Evolutionary conservation across 2,888 invertebrate species (phyloP).

Genomic region (Dasypogon diadema): DNA sequence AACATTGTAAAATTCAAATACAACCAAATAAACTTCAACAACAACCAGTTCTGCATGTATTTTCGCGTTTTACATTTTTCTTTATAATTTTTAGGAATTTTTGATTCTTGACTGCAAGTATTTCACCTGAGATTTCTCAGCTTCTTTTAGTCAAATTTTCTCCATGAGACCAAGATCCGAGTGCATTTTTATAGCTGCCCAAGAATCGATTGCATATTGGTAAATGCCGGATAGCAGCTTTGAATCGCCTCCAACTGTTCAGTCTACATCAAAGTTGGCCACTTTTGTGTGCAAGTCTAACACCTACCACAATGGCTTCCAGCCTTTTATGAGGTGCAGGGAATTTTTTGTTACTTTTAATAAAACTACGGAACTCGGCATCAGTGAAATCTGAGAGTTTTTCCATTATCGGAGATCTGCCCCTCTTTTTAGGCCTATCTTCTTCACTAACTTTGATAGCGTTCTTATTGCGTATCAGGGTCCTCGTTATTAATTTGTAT

Average conservation of each 20-base stretch:
- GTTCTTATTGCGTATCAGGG: slow-evolving; percentile 81
- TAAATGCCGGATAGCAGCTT: slow-evolving; percentile 92
- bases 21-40: too few relatives aligned
- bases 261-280: slow-evolving; percentile 92
- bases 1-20: too few relatives aligned
- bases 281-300: slow-evolving; percentile 85
- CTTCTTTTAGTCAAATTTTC: slow-evolving; percentile 87
- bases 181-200: slow-evolving; percentile 99
- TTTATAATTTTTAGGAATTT: slow-evolving; percentile 88
- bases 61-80: slow-evolving; percentile 82
- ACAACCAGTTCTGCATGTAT: too few relatives aligned
- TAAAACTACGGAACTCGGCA: slow-evolving; percentile 86
- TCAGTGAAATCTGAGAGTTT: slow-evolving; percentile 91
- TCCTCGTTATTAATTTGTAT: slow-evolving; percentile 97
- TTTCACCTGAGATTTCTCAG: slow-evolving; percentile 93
- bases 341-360: slow-evolving; percentile 96
- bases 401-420: slow-evolving; percentile 85
- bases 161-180: slow-evolving; percentile 84
- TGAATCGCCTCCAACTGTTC: slow-evolving; percentile 92
- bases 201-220: slow-evolving; percentile 96
- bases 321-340: slow-evolving; percentile 88
- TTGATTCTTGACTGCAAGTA: slow-evolving; percentile 94
- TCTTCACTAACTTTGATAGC: slow-evolving; percentile 80
- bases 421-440: slow-evolving; percentile 83
- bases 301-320: slow-evolving; percentile 94